Evolutionary conservation across 2,888 invertebrate genomes (phyloP), one percentile per base, ranked within the genome.

Genomic region (Sturmia bella): DNA sequence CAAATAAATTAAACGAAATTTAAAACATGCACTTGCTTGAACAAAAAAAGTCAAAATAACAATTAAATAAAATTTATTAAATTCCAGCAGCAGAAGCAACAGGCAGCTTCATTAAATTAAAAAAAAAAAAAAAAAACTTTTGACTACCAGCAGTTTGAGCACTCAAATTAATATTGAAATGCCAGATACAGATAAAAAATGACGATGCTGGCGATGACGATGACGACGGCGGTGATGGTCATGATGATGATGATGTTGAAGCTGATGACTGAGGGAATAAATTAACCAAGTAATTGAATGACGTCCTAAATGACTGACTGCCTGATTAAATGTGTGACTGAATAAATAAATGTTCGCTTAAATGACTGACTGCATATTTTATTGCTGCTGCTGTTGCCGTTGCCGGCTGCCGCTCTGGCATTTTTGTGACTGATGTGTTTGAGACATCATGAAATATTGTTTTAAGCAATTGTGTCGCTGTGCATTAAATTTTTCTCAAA

Each of bases 371-470:
- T 50, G 48, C 32, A 48, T 37, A 32, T n/a, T 19, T 41, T 54
- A 61, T 32, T 32, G 32, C 52, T 24, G 59, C 12, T 11, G 32
- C 21, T 27, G 24, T 21, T 11, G 9, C 9, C 6, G 27, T 6
- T 27, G 27, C 32, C 7, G 32, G 66, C 52, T 66, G 52, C 6
- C 9, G 32, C 32, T 32, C 52, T 52, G 52, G 7, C 43, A 56
- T 45, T 19, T 48, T 15, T 45, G 6, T 45, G 43, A 57, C 21
- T 43, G 61, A 73, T 73, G 52, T 54, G 43, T 9, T 54, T 63
- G 5, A 21, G 21, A 73, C 41, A 45, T 73, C 41, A 45, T 73
- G 63, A 73, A 73, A 63, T 73, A 63, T 73, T 54, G 54, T 73
- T 63, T 73, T 63, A 45, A 32, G 12, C 63, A 63, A 32, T 48